Percentiles rank a stretch among this genome's conserved stretches.
phyloP scores from a whole-genome alignment of 2,797 vertebrate species.

The Sphenopsis melanotis region DNA sequence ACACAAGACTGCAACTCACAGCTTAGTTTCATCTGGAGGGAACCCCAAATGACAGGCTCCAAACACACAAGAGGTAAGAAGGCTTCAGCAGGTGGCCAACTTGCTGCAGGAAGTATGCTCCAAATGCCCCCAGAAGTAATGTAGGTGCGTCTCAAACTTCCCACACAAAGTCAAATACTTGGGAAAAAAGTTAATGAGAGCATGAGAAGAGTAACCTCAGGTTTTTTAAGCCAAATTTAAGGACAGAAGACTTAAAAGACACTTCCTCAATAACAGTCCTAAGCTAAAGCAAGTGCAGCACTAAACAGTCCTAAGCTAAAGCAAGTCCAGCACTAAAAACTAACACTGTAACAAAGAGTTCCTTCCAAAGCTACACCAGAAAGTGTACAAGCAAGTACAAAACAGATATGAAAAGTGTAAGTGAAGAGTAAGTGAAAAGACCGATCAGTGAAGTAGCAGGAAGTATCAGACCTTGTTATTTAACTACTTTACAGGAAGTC shows the following conservation, averaged over 20 bases:
- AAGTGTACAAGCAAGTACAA: not conserved
- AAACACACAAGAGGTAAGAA: not conserved
- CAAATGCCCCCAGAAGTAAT: not conserved
- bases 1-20: not conserved
- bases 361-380: not conserved
- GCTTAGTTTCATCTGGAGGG: not conserved
- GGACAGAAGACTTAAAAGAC: not conserved
- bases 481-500: conserved; percentile 41
- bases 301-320: not conserved
- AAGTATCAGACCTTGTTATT: conserved; percentile 36
- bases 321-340: not conserved
- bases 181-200: not conserved
- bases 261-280: not conserved
- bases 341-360: not conserved
- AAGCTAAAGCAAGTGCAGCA: not conserved
- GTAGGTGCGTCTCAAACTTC: not conserved
- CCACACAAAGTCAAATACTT: not conserved
- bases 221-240: not conserved
- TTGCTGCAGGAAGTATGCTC: rapidly evolving
- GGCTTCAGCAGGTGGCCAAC: not conserved
- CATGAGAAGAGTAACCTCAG: not conserved
- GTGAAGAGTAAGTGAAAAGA: not conserved
- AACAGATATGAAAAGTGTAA: not conserved
- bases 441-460: not conserved
- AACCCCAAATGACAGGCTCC: not conserved